Conservation (phyloP, 2,888 invertebrate genomes). For the Trachelus iudaicus region DNA sequence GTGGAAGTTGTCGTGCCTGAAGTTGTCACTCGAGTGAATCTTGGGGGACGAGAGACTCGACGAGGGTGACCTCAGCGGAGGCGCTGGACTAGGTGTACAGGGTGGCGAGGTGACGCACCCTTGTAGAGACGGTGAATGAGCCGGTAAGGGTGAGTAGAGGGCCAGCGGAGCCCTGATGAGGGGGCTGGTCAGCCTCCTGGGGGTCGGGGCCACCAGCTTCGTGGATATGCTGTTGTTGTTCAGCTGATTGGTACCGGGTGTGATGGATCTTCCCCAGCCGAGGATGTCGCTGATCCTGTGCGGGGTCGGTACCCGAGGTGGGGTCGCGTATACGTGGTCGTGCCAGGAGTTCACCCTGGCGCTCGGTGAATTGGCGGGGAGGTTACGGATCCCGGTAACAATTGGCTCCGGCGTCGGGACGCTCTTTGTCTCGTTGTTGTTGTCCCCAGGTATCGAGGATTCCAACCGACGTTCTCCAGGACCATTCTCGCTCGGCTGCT, state of each 20-base stretch:
- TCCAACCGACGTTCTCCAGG: slow-evolving; percentile 1
- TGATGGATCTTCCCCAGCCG: slow-evolving; percentile 67
- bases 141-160: slow-evolving; percentile 40
- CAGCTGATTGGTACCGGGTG: neutral
- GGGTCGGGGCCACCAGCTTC: slow-evolving; percentile 47
- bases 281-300: slow-evolving; percentile 90
- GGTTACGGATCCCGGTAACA: neutral
- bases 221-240: slow-evolving; percentile 22
- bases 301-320: slow-evolving; percentile 85
- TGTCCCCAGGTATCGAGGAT: slow-evolving; percentile 29
- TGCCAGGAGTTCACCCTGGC: slow-evolving; percentile 75
- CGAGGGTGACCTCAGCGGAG: slow-evolving; percentile 43
- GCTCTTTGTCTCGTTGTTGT: slow-evolving; percentile 37
- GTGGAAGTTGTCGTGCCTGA: neutral
- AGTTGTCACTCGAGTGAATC: slow-evolving; percentile 24
- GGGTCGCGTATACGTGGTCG: slow-evolving; percentile 87
- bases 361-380: neutral
- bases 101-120: slow-evolving; percentile 45
- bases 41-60: slow-evolving; percentile 37
- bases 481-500: slow-evolving; percentile 26
- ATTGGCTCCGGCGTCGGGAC: neutral
- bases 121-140: slow-evolving; percentile 43
- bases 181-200: slow-evolving; percentile 40
- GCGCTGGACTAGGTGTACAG: slow-evolving; percentile 46
- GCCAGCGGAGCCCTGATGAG: slow-evolving; percentile 42